phyloP scores from a whole-genome alignment of 1,140 invertebrate species.

The Cryptotermes secundus region DNA sequence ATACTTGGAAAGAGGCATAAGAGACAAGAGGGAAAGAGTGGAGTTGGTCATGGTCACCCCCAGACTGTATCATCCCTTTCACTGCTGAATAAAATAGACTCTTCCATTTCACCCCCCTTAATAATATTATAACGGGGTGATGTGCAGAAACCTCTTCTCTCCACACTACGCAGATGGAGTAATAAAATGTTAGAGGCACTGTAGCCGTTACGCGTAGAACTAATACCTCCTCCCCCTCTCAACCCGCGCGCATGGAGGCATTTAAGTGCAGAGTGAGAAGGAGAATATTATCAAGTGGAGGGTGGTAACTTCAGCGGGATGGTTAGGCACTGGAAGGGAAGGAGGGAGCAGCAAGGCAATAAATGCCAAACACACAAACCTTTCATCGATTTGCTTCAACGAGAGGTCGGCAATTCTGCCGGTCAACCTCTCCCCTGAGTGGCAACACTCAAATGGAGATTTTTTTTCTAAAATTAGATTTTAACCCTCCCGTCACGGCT shows the following conservation, averaged over 20 bases:
- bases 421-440: constrained; percentile 12
- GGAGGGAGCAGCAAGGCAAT: background rate
- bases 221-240: background rate
- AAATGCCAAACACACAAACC: constrained; percentile 16
- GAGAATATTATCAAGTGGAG: constrained; percentile 19
- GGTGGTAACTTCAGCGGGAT: background rate
- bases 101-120: constrained; percentile 13
- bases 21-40: background rate
- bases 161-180: constrained; percentile 17
- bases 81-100: constrained; percentile 13
- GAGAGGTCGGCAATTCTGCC: constrained; percentile 16
- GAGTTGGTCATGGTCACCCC: background rate
- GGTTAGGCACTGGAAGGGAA: background rate
- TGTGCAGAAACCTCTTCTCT: constrained; percentile 15
- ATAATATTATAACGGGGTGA: constrained; percentile 20
- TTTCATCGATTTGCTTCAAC: constrained; percentile 19
- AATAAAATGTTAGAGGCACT: constrained; percentile 20
- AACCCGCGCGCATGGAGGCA: background rate
- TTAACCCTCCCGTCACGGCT: constrained; percentile 5
- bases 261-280: background rate
- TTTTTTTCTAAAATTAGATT: constrained; percentile 18
- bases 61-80: background rate
- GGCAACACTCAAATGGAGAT: constrained; percentile 18
- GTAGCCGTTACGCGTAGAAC: constrained; percentile 2
- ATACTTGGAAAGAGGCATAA: background rate